Conservation (phyloP, 1,140 invertebrate species). For the Tetranychus cinnabarinus region DNA sequence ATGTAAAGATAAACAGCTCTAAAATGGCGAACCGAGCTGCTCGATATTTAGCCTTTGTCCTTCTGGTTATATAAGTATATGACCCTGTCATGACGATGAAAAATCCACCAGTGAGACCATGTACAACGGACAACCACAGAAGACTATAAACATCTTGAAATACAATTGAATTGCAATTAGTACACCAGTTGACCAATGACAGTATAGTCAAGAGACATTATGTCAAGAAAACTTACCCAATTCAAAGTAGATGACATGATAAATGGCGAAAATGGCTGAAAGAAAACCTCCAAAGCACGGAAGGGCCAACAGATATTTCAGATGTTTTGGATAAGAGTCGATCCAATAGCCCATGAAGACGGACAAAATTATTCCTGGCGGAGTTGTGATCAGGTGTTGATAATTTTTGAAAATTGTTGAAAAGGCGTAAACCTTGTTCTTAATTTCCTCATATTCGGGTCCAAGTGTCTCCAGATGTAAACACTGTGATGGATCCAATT, state of each 20-base stretch:
- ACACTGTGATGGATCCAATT: not conserved
- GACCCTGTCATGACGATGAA: not conserved
- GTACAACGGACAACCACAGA: not conserved
- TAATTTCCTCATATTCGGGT: not conserved
- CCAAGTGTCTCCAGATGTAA: not conserved
- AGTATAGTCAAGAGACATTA: no score
- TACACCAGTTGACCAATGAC: no score
- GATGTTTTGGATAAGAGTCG: constrained; percentile 1
- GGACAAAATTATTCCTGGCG: constrained; percentile 2
- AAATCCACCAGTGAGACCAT: not conserved
- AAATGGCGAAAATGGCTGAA: not conserved
- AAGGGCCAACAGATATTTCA: not conserved
- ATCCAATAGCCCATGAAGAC: constrained; percentile 3
- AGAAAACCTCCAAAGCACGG: not conserved
- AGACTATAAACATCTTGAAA: not conserved
- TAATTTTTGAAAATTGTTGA: not conserved
- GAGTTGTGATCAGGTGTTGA: not conserved
- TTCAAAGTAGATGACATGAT: not conserved
- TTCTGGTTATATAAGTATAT: not conserved
- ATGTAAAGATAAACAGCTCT: not conserved
- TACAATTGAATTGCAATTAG: no score
- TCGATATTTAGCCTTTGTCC: not conserved
- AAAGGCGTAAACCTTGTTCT: not conserved
- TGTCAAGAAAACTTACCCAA: not conserved
- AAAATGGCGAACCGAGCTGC: constrained; percentile 4